A percentile compares a stretch with the other conserved stretches of the same genome.
phyloP scores from a whole-genome alignment of 2,888 invertebrate genomes.

The Polyommatus iphigenia region DNA sequence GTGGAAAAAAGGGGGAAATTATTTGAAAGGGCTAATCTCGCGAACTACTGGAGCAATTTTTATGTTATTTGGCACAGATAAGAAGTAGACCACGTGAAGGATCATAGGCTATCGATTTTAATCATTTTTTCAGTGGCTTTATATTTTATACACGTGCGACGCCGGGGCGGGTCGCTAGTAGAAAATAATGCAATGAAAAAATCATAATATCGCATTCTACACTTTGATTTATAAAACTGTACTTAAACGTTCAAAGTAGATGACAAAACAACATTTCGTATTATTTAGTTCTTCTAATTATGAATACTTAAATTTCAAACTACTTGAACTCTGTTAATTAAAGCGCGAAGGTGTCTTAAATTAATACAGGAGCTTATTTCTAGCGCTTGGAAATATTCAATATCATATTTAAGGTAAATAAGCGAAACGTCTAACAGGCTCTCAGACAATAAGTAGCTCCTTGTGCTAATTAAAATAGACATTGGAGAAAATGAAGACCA shows the following conservation, averaged over 20 bases:
- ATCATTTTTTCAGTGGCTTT: too few species aligned
- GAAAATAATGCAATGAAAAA: too few species aligned
- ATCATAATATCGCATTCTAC: neutral
- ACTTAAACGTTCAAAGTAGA: neutral
- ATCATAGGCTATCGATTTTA: too few species aligned
- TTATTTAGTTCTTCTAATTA: neutral
- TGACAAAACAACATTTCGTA: neutral
- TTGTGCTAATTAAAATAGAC: constrained; percentile 73
- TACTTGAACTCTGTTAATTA: constrained; percentile 13
- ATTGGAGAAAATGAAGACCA: constrained; percentile 48
- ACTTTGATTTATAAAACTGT: neutral
- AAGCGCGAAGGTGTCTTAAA: constrained; percentile 3
- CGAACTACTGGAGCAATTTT: too few species aligned
- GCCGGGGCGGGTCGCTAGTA: too few species aligned
- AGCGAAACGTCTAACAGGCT: constrained; percentile 39
- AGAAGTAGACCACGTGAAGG: too few species aligned
- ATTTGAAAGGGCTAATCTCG: too few species aligned
- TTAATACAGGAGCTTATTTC: neutral
- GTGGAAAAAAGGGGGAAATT: too few species aligned
- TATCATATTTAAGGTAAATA: constrained; percentile 24
- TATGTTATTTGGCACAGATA: too few species aligned
- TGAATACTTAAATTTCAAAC: neutral
- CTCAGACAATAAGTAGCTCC: constrained; percentile 62
- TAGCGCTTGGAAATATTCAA: constrained; percentile 35
- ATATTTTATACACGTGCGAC: too few species aligned